These are phyloP conservation scores for Eretmochelys imbricata DNA, from an alignment of 2,113 vertebrate species.

Conservation along the genomic window DNA sequence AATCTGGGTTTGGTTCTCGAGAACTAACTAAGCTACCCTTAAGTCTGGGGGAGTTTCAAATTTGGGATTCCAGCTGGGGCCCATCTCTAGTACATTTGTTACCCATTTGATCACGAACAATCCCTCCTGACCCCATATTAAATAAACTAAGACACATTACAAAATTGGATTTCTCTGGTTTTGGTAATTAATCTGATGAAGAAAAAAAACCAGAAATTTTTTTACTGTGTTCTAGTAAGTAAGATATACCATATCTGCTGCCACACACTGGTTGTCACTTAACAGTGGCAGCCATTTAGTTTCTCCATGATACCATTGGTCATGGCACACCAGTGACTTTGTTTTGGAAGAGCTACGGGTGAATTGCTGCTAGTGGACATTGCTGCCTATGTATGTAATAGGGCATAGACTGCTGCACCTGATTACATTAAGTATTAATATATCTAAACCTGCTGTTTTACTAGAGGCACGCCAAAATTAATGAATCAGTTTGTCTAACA, in stretches of 20 bases:
- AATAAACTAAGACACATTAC: background rate
- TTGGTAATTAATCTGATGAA: background rate
- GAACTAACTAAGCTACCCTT: constrained; percentile 67
- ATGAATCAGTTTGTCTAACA: background rate
- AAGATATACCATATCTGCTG: background rate
- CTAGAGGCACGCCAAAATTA: constrained; percentile 56
- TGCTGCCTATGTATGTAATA: constrained; percentile 25
- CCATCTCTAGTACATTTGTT: constrained; percentile 74
- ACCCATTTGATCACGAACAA: constrained; percentile 40
- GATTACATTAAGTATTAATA: constrained; percentile 67
- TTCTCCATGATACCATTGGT: constrained; percentile 56
- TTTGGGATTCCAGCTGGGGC: constrained; percentile 66
- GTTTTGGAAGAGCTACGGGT: constrained; percentile 74
- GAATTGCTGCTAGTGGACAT: constrained; percentile 58
- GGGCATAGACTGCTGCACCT: constrained; percentile 48
- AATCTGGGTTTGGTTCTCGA: constrained; percentile 8
- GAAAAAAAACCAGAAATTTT: background rate
- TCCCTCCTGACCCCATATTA: background rate
- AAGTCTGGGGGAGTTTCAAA: constrained; percentile 64
- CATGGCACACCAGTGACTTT: constrained; percentile 70
- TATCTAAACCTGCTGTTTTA: constrained; percentile 60
- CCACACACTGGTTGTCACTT: constrained; percentile 1
- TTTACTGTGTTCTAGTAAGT: background rate
- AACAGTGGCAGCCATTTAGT: constrained; percentile 44
- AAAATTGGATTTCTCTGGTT: background rate